Evolutionary conservation across 2,888 invertebrate genomes (phyloP), one percentile per base, ranked within the genome.

Genomic region (Cheilosia soror): DNA sequence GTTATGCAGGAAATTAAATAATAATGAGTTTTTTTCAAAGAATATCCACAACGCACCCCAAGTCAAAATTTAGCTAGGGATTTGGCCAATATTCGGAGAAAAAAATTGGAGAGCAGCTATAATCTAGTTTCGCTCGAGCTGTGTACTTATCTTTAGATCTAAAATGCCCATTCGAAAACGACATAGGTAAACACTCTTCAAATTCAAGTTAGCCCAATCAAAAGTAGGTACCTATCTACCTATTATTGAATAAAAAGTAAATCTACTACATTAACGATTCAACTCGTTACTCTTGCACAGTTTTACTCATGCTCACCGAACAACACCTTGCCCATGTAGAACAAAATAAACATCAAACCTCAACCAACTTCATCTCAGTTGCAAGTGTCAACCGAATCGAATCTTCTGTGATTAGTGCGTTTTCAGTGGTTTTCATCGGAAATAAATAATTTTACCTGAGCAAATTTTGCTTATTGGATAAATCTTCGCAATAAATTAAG

Each of bases 331-430:
- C 5, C 0, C 13, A 42, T 11, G 47, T 11, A 7, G 7, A 31
- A 31, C 3, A 5, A 44, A 6, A 15, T 7, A 25, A 11, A 51
- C 2, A n/a, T 5, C 29, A 78, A 20, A 78, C 78, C 15, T 4
- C 40, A 60, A 5, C 73, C 53, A 84, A 84, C 73, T 79, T 79
- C 69, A 75, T 20, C 47, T 15, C 44, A 80, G 57, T 81, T 66
- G 57, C 62, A 84, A 81, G 71, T 85, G 85, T 85, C 85, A 85
- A 77, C 72, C 72, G 81, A 80, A 72, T 27, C 20, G 27, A 20
- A 27, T 25, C 25, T 2, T 78, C 15, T 69, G 81, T 80, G 60
- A 73, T 76, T 71, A 76, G 80, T 85, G 66, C 66, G 76, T 85
- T 85, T 85, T 62, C 31, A n/a, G 55, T 55, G 51, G 27, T 51